Percentiles rank a stretch among this genome's conserved stretches.
phyloP scores from a whole-genome alignment of 2,113 vertebrate species.

The Protomyctophum bolini region DNA sequence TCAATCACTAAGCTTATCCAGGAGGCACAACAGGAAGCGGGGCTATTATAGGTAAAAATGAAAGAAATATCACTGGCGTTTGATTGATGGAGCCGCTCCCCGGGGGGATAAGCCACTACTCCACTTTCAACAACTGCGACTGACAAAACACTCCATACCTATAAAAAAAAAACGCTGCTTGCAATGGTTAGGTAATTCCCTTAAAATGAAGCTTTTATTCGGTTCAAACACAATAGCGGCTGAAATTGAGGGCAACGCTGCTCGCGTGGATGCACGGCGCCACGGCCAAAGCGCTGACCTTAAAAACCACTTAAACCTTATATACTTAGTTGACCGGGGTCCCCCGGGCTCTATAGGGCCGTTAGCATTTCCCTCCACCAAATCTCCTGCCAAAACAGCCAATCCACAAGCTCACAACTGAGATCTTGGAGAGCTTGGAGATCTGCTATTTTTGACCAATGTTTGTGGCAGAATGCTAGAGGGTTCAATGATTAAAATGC shows the following conservation, averaged over 20 bases:
- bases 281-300: constrained; percentile 42
- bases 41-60: constrained; percentile 73
- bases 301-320: too few relatives aligned
- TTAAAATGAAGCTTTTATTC: constrained; percentile 73
- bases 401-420: too few relatives aligned
- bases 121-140: constrained; percentile 71
- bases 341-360: too few relatives aligned
- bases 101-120: constrained; percentile 73
- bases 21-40: constrained; percentile 71
- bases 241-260: constrained; percentile 69
- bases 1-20: constrained; percentile 76
- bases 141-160: constrained; percentile 59
- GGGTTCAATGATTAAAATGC: too few relatives aligned
- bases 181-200: constrained; percentile 76
- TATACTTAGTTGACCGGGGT: too few relatives aligned
- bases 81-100: constrained; percentile 78
- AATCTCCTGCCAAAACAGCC: too few relatives aligned
- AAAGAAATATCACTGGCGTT: constrained; percentile 66
- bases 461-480: too few relatives aligned
- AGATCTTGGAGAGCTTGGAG: too few relatives aligned
- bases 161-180: constrained; percentile 47
- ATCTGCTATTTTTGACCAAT: too few relatives aligned
- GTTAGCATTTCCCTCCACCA: too few relatives aligned
- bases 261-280: constrained; percentile 42
- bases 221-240: constrained; percentile 64